A percentile compares a stretch with the other conserved stretches of the same genome.
These are phyloP conservation scores for Misgurnus mizolepis DNA, from an alignment of 2,113 vertebrate genomes.

Conservation along the genomic window DNA sequence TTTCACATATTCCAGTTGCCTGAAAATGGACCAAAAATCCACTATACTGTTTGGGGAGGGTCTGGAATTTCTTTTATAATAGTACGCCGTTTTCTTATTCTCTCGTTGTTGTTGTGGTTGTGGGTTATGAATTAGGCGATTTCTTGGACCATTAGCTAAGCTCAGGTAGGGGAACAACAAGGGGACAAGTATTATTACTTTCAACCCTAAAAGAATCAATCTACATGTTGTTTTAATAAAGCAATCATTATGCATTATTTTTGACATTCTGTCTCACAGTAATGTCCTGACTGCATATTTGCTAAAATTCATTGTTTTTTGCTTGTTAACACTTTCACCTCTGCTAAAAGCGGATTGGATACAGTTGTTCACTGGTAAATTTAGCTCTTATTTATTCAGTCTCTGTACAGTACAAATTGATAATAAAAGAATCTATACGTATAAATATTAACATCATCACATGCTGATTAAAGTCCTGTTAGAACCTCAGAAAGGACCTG, in stretches of 20 bases:
- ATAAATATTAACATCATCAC: no score
- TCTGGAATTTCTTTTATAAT: background rate
- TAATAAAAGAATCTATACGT: no score
- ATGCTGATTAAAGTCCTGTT: background rate
- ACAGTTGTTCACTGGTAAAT: background rate
- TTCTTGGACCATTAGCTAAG: constrained; percentile 14
- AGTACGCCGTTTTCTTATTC: background rate
- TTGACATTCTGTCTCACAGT: background rate
- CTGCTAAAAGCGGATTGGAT: no score
- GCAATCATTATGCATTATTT: background rate
- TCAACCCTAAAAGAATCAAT: background rate
- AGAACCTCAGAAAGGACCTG: background rate
- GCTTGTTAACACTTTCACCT: no score
- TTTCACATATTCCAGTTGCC: constrained; percentile 20
- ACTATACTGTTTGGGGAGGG: background rate
- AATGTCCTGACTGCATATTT: background rate
- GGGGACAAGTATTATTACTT: no score
- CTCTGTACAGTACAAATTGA: background rate
- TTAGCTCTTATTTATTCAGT: background rate
- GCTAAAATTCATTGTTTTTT: background rate
- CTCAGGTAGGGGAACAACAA: constrained; percentile 38
- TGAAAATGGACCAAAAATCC: constrained; percentile 2
- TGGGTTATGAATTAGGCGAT: background rate
- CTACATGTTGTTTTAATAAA: background rate
- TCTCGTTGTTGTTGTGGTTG: background rate